phyloP scores from a whole-genome alignment of 1,140 invertebrate genomes.

The Dufourea novaeangliae region DNA sequence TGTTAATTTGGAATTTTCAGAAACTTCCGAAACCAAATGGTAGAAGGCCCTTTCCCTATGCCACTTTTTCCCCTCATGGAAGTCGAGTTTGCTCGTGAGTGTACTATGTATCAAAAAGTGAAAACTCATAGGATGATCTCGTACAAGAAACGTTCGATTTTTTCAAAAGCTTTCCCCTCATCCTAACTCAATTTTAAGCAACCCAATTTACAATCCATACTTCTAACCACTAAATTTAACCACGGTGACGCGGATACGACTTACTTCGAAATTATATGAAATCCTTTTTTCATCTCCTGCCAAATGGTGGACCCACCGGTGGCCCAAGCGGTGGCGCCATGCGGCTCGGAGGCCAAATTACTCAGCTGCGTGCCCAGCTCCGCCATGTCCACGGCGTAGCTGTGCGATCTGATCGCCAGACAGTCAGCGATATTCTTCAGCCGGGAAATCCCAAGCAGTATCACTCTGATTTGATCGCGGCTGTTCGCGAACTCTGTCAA shows the following conservation, averaged over 20 bases:
- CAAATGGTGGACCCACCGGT: slow-evolving; percentile 85
- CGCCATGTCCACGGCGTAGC: slow-evolving; percentile 84
- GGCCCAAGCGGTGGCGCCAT: slow-evolving; percentile 82
- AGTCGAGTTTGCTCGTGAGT: no score
- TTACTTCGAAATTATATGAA: slow-evolving; percentile 84
- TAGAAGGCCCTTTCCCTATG: no score
- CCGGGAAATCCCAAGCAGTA: slow-evolving; percentile 82
- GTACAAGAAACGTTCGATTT: no score
- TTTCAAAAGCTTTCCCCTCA: no score
- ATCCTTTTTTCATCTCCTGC: slow-evolving; percentile 84
- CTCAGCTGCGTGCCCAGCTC: slow-evolving; percentile 81
- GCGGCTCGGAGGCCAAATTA: slow-evolving; percentile 79
- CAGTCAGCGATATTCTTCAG: slow-evolving; percentile 85
- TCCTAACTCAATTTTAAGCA: no score
- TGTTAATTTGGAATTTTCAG: no score
- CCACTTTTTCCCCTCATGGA: no score
- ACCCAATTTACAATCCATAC: not conserved
- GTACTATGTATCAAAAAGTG: no score
- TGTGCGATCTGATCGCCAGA: slow-evolving; percentile 82
- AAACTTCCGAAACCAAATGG: no score
- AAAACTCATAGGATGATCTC: no score
- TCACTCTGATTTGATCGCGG: slow-evolving; percentile 84
- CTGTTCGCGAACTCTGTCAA: slow-evolving; percentile 84
- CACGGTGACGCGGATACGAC: not conserved
- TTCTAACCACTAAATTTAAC: not conserved